A percentile compares a stretch with the other conserved stretches of the same genome.
phyloP scores from a whole-genome alignment of 2,797 vertebrate genomes.

The Tapera naevia region DNA sequence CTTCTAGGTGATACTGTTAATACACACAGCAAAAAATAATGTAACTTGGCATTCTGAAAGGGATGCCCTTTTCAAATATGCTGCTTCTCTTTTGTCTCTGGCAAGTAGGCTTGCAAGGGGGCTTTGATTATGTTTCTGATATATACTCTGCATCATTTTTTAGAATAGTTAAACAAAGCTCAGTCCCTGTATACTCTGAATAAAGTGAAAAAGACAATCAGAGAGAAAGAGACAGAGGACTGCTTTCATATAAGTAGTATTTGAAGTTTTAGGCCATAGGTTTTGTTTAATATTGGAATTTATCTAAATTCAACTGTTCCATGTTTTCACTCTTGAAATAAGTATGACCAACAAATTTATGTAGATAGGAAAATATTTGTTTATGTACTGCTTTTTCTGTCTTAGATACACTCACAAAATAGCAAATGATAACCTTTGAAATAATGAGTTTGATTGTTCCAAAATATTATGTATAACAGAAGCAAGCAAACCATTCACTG shows the following conservation, averaged over 20 bases:
- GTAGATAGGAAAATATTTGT: not conserved
- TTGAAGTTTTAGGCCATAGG: not conserved
- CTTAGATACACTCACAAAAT: not conserved
- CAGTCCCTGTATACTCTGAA: not conserved
- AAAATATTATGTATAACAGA: not conserved
- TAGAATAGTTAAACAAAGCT: not conserved
- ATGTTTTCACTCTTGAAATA: not conserved
- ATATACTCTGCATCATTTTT: not conserved
- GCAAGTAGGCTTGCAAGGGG: not conserved
- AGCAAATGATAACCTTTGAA: not conserved
- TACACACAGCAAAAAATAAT: not conserved
- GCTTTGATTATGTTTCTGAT: not conserved
- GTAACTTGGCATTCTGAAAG: not conserved
- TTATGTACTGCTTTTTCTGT: not conserved
- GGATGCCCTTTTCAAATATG: constrained; percentile 9
- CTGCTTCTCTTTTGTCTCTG: constrained; percentile 22
- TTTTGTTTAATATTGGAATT: not conserved
- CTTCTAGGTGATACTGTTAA: not conserved
- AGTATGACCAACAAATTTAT: not conserved
- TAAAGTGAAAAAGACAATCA: not conserved
- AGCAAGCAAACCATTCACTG: not conserved
- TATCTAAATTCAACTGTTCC: not conserved
- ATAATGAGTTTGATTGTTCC: not conserved
- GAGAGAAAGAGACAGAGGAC: not conserved
- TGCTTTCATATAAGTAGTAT: not conserved